phyloP scores from a whole-genome alignment of 2,888 invertebrate genomes.

The Dasysyrphus albostriatus region DNA sequence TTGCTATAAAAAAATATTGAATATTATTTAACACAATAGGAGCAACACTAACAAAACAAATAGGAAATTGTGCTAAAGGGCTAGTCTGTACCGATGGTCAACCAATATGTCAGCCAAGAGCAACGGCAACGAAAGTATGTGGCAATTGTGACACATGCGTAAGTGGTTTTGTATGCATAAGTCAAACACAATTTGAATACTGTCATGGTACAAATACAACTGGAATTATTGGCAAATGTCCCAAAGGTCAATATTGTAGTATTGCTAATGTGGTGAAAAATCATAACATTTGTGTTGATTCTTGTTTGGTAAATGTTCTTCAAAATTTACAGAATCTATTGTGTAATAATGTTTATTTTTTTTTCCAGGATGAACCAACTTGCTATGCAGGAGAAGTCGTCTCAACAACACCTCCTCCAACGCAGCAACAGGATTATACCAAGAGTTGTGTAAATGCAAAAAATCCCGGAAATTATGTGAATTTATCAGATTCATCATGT shows the following conservation, averaged over 20 bases:
- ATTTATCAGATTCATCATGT: slow-evolving; percentile 22
- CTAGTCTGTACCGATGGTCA: slow-evolving; percentile 22
- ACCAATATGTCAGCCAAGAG: slow-evolving; percentile 23
- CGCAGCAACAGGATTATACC: neutral
- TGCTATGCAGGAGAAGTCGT: slow-evolving; percentile 6
- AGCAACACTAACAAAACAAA: neutral
- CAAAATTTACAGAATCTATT: neutral
- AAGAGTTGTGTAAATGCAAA: neutral
- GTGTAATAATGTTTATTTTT: neutral
- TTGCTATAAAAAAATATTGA: too few species aligned
- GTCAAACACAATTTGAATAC: slow-evolving; percentile 22
- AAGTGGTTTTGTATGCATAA: neutral
- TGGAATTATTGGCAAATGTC: slow-evolving; percentile 19
- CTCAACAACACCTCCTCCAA: neutral
- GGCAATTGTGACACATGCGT: slow-evolving; percentile 1
- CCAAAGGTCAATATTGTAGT: slow-evolving; percentile 18
- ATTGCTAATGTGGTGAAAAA: neutral
- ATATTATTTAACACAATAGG: neutral
- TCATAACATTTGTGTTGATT: slow-evolving; percentile 7
- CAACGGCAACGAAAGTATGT: neutral
- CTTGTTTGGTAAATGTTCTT: slow-evolving; percentile 6
- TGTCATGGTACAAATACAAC: neutral
- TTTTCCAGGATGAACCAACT: slow-evolving; percentile 12
- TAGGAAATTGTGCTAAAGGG: neutral
- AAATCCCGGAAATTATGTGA: neutral